phyloP scores from a whole-genome alignment of 1,140 invertebrate genomes.

The Drosophila ohnishii region DNA sequence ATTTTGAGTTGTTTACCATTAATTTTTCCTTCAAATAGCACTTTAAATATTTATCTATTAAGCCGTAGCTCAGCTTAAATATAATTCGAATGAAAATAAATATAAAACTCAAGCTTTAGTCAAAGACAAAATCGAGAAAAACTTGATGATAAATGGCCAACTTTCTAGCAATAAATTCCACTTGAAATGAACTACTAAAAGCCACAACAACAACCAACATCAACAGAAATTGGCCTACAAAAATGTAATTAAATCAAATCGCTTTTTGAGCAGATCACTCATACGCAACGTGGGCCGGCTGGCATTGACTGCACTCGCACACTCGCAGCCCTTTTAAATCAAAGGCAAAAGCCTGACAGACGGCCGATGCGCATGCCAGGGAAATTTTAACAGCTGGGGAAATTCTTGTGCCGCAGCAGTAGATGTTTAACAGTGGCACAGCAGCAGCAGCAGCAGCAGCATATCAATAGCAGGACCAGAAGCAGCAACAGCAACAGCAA shows the following conservation, averaged over 20 bases:
- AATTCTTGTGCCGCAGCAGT: conserved; percentile 61
- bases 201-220: not conserved
- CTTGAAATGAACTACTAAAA: not conserved
- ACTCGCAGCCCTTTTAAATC: conserved; percentile 13
- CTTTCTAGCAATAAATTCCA: not conserved
- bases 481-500: conserved; percentile 32
- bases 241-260: conserved; percentile 16
- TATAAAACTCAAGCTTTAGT: not conserved
- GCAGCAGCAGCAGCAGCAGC: conserved; percentile 4
- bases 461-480: conserved; percentile 14
- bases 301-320: conserved; percentile 33
- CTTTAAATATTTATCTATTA: not conserved
- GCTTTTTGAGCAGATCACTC: conserved; percentile 42
- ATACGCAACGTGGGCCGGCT: conserved; percentile 57
- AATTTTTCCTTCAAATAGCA: not conserved
- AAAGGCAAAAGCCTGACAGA: conserved; percentile 5
- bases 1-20: no score
- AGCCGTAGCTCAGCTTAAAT: not conserved
- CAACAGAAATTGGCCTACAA: conserved; percentile 4
- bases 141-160: not conserved
- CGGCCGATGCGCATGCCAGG: conserved; percentile 69
- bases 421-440: conserved; percentile 14
- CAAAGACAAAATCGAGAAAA: no score
- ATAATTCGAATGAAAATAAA: no score
- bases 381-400: conserved; percentile 75